phyloP scores from a whole-genome alignment of 2,797 vertebrate genomes.

The Periparus ater region DNA sequence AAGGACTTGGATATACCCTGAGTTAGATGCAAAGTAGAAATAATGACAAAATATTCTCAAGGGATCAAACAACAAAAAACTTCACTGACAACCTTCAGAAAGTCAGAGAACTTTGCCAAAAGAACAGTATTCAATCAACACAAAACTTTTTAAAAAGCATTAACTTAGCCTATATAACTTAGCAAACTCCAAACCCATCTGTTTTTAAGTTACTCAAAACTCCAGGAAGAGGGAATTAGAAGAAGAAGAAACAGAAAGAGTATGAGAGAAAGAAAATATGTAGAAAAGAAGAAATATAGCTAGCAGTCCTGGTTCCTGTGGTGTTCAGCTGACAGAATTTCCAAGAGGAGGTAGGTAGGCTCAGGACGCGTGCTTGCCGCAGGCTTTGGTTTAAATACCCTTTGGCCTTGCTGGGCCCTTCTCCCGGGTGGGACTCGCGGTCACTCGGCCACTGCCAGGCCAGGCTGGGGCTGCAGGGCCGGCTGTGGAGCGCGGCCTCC shows the following conservation, averaged over 20 bases:
- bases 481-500: rapidly evolving
- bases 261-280: background rate
- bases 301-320: no score
- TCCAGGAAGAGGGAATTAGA: background rate
- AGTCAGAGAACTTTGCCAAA: background rate
- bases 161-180: background rate
- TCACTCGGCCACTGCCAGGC: background rate
- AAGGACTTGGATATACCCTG: background rate
- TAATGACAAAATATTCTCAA: background rate
- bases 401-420: background rate
- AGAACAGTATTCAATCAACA: background rate
- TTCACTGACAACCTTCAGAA: background rate
- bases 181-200: background rate
- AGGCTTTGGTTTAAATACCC: no score
- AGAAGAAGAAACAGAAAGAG: background rate
- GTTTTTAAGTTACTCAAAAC: background rate
- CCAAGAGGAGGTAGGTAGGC: background rate
- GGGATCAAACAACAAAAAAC: background rate
- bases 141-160: background rate
- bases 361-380: rapidly evolving
- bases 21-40: background rate
- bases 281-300: no score
- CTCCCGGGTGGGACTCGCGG: background rate
- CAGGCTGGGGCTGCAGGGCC: background rate
- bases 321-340: background rate